These are phyloP conservation scores for Chaetophractus vellerosus DNA, from an alignment of 2,797 vertebrate species.

Conservation along the genomic window DNA sequence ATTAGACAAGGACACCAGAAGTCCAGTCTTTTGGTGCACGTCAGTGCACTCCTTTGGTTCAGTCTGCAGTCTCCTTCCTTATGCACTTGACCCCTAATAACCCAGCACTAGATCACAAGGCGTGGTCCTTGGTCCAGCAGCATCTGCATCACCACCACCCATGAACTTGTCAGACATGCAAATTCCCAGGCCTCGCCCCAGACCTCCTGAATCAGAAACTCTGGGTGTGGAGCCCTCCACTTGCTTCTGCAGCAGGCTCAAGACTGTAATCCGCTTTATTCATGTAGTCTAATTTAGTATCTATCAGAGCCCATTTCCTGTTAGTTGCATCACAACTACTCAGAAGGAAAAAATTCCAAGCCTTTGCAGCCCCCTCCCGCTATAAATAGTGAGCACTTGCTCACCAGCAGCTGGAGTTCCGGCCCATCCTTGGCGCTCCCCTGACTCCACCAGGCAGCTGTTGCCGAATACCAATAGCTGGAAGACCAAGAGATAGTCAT, in stretches of 20 bases:
- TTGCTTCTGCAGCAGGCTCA: background rate
- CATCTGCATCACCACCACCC: too few relatives aligned
- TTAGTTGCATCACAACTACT: conserved; percentile 32
- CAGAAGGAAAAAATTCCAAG: conserved; percentile 60
- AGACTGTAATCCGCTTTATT: background rate
- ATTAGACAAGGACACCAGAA: background rate
- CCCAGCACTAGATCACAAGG: background rate
- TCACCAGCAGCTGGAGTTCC: conserved; percentile 76
- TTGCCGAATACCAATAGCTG: background rate
- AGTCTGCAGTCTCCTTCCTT: fast-evolving
- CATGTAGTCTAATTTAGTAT: background rate
- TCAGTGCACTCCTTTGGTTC: background rate
- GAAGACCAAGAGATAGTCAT: background rate
- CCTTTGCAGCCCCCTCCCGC: background rate
- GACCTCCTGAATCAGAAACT: background rate
- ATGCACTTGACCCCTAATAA: too few relatives aligned
- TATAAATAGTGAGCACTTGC: conserved; percentile 80
- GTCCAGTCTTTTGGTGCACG: background rate
- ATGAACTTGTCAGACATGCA: background rate
- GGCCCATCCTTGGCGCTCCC: background rate
- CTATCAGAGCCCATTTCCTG: conserved; percentile 54
- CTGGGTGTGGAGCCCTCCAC: background rate
- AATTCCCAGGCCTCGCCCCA: background rate
- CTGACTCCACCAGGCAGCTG: conserved; percentile 1
- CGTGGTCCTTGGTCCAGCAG: background rate